A percentile compares a stretch with the other conserved stretches of the same genome.
These are phyloP conservation scores for Leucophora obtusa DNA, from an alignment of 2,888 invertebrate genomes.

Conservation along the genomic window DNA sequence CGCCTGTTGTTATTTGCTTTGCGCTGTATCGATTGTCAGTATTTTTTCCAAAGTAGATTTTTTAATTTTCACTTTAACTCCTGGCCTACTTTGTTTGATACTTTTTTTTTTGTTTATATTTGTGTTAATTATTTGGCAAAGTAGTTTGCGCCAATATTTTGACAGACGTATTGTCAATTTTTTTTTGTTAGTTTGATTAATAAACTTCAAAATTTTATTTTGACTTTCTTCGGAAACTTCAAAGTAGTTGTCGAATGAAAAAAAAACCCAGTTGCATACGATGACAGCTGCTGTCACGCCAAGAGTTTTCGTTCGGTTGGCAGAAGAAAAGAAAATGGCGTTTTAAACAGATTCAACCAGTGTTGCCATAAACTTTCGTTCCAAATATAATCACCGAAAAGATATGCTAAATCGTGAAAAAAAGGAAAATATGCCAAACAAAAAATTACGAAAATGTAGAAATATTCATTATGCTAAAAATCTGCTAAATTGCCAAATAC, in stretches of 20 bases:
- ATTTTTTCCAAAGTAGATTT: slow-evolving; percentile 59
- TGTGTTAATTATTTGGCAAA: slow-evolving; percentile 57
- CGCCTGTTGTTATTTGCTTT: slow-evolving; percentile 65
- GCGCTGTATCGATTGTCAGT: slow-evolving; percentile 62
- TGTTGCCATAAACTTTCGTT: no score
- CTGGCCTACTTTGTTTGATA: slow-evolving; percentile 59
- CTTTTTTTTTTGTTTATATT: slow-evolving; percentile 59
- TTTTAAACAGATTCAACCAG: background rate
- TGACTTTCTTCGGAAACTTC: slow-evolving; percentile 64
- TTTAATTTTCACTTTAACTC: slow-evolving; percentile 60
- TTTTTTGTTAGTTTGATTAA: slow-evolving; percentile 62
- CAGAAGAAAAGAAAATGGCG: slow-evolving; percentile 55
- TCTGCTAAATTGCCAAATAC: no score
- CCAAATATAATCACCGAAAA: no score
- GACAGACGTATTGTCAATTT: slow-evolving; percentile 65
- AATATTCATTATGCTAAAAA: no score
- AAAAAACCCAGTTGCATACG: slow-evolving; percentile 31
- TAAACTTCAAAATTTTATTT: slow-evolving; percentile 65
- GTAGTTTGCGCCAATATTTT: slow-evolving; percentile 63
- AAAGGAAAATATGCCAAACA: no score
- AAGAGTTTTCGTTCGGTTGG: slow-evolving; percentile 26
- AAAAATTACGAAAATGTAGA: no score
- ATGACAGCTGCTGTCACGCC: slow-evolving; percentile 58
- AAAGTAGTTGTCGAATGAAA: slow-evolving; percentile 49
- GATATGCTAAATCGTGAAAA: slow-evolving; percentile 37